Conservation (phyloP, 2,113 vertebrate species). For the Antidorcas marsupialis region DNA sequence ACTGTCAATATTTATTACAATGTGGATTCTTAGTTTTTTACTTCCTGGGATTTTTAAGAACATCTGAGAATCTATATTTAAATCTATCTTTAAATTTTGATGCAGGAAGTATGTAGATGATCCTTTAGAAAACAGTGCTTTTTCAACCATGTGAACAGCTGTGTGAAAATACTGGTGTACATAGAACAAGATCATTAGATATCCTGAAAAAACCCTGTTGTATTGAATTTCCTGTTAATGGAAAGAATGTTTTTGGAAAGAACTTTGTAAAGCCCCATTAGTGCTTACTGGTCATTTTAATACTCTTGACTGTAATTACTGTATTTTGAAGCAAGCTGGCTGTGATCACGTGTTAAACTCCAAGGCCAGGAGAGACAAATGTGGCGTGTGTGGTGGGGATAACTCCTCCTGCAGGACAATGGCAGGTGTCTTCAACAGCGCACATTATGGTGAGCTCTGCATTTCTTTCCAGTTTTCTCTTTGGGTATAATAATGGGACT, state of each 20-base stretch:
- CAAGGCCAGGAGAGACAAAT: slow-evolving; percentile 94
- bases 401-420: slow-evolving; percentile 94
- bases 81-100: background rate
- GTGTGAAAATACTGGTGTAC: background rate
- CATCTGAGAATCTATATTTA: background rate
- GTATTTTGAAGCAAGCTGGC: slow-evolving; percentile 91
- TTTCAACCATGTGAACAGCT: background rate
- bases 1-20: background rate
- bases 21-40: background rate
- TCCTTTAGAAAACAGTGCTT: background rate
- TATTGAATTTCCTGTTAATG: background rate
- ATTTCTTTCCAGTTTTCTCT: background rate
- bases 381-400: slow-evolving; percentile 96
- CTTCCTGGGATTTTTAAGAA: background rate
- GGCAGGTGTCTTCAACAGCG: slow-evolving; percentile 92
- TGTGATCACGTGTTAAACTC: slow-evolving; percentile 97
- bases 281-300: background rate
- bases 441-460: slow-evolving; percentile 89
- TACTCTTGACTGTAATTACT: slow-evolving; percentile 32
- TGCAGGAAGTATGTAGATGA: background rate
- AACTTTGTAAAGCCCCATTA: background rate
- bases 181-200: background rate
- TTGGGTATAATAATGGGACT: background rate
- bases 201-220: background rate
- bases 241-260: background rate